Evolutionary conservation across 2,888 invertebrate genomes (phyloP).

Genomic region (Blera fallax): DNA sequence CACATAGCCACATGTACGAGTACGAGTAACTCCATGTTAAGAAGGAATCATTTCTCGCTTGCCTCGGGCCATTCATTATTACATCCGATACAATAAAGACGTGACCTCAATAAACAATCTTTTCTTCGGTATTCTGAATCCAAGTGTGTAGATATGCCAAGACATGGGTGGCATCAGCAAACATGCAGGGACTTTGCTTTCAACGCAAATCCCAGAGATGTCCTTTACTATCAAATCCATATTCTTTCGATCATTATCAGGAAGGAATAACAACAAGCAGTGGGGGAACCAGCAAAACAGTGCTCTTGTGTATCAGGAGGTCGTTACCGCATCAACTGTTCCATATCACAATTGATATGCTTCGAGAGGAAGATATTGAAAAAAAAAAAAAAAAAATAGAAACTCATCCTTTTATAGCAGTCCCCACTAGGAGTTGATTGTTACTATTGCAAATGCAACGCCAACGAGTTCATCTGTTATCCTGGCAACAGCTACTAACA

Average conservation of each 20-base stretch:
- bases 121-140: constrained; percentile 24
- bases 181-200: constrained; percentile 26
- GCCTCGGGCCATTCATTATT: constrained; percentile 74
- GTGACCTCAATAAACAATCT: constrained; percentile 75
- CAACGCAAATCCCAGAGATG: constrained; percentile 67
- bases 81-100: constrained; percentile 75
- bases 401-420: neutral
- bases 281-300: neutral
- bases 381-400: constrained; percentile 6
- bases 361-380: constrained; percentile 25
- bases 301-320: neutral
- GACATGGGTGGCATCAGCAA: constrained; percentile 50
- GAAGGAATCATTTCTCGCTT: constrained; percentile 65
- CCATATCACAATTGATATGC: neutral
- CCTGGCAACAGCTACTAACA: constrained; percentile 33
- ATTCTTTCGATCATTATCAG: constrained; percentile 67
- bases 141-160: neutral
- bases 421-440: constrained; percentile 11
- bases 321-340: constrained; percentile 7
- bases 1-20: constrained; percentile 31
- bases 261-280: constrained; percentile 36
- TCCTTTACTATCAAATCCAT: constrained; percentile 64
- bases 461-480: constrained; percentile 60
- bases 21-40: constrained; percentile 50
- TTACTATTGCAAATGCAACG: constrained; percentile 22